Evolutionary conservation across 2,797 vertebrate genomes (phyloP).

Genomic region (Gephyroberyx darwinii): DNA sequence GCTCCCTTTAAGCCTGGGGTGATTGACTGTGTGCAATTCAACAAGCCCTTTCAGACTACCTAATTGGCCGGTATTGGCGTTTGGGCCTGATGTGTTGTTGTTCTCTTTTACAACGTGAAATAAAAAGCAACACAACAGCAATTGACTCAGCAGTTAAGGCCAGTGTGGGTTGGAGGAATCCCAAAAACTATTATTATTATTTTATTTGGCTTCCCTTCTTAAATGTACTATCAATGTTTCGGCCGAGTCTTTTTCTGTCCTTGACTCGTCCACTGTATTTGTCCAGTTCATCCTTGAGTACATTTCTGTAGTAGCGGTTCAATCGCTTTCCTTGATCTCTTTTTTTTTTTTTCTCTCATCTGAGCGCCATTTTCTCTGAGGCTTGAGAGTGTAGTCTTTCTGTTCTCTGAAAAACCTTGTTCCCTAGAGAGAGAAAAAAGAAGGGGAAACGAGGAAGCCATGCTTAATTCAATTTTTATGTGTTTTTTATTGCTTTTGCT

Average conservation of each 20-base stretch:
- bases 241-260: not conserved
- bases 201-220: not conserved
- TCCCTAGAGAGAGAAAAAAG: not conserved
- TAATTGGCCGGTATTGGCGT: slow-evolving; percentile 40
- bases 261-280: not conserved
- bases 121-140: slow-evolving; percentile 21
- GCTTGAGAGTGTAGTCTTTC: not conserved
- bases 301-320: not conserved
- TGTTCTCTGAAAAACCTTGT: not conserved
- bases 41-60: slow-evolving; percentile 33
- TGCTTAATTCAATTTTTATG: slow-evolving; percentile 2
- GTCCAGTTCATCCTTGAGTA: not conserved
- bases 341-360: slow-evolving; percentile 1
- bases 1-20: not conserved
- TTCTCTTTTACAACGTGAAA: slow-evolving; percentile 27
- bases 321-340: not conserved
- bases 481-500: not conserved
- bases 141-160: slow-evolving; percentile 18
- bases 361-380: not conserved
- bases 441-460: not conserved
- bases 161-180: not conserved
- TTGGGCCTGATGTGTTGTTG: slow-evolving; percentile 8
- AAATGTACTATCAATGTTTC: not conserved
- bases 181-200: not conserved
- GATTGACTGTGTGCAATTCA: slow-evolving; percentile 37